phyloP scores from a whole-genome alignment of 2,113 vertebrate genomes.

The Isurus oxyrinchus region DNA sequence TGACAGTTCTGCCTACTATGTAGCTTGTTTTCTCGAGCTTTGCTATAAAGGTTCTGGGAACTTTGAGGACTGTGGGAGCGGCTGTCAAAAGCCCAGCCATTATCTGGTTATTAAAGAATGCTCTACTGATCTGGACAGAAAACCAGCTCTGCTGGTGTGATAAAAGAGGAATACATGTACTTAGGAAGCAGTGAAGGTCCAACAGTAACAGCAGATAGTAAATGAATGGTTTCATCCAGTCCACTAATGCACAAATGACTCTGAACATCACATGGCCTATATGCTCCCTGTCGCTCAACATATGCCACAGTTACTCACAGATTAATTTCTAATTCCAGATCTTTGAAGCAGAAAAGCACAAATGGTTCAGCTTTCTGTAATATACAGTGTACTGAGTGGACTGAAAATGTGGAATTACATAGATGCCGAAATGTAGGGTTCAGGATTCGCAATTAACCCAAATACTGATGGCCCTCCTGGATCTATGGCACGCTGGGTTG shows the following conservation, averaged over 20 bases:
- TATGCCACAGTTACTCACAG: not conserved
- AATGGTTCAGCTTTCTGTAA: not conserved
- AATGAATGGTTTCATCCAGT: not conserved
- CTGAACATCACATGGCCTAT: not conserved
- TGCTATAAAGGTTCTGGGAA: not conserved
- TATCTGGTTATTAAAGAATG: constrained; percentile 1
- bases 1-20: not conserved
- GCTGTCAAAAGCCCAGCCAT: not conserved
- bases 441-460: not conserved
- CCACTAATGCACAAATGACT: not conserved
- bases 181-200: not conserved
- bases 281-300: not conserved
- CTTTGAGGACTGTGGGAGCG: not conserved
- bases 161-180: not conserved
- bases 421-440: not conserved
- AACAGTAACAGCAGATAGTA: not conserved
- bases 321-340: not conserved
- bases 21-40: not conserved
- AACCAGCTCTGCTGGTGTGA: not conserved
- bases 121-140: not conserved
- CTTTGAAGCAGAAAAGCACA: constrained; percentile 9
- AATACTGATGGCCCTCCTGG: not conserved
- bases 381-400: not conserved
- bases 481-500: not conserved
- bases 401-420: not conserved